Base-by-base conservation (phyloP, 2,797 vertebrate genomes). In the Aotus griseimembra region DNA sequence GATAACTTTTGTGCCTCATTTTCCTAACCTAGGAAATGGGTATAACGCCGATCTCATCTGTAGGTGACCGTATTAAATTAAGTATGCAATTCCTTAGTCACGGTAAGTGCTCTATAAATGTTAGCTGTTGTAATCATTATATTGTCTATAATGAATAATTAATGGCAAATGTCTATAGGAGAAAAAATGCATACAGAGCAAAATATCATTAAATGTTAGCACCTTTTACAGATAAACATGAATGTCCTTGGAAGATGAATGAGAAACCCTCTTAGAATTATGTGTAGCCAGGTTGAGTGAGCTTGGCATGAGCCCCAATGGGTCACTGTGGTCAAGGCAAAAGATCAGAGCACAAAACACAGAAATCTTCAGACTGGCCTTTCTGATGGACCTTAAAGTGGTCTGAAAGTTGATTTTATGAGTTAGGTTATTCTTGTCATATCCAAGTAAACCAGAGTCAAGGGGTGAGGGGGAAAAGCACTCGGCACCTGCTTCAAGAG, bases 51-150 rank as follows among this genome's bases (percentile, higher is more conserved):
- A 2, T 22, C 58, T 67, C 61, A 67, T n/a, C 61, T 6, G 1
- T 1, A 26, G 41, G 24, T 1, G 10, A 17, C 30, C 0, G 0
- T 1, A 30, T 4, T 22, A 13, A 46, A 70, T 0, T 11, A 11
- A 20, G 64, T 1, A 11, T 2, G 70, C 6, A 17, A 7, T 12
- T 39, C 57, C 48, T 26, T 0, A n/a, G 19, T 30, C 76, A 22
- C 0, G 9, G 14, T 17, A 24, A 17, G 5, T 3, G 11, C 12
- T 8, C 28, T 4, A 8, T 7, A 17, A 41, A 24, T 3, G 2
- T 57, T 26, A n/a, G 24, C 48, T 70, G 30, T 33, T 39, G 19
- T 9, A 24, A 28, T 26, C 22, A 26, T 0, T 14, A 15, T 10
- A 41, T 7, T 17, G 17, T 20, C 80, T 33, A 50, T 24, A 17